Base-by-base conservation (phyloP, 2,888 invertebrate genomes). In the Marasmarcha lunaedactyla region DNA sequence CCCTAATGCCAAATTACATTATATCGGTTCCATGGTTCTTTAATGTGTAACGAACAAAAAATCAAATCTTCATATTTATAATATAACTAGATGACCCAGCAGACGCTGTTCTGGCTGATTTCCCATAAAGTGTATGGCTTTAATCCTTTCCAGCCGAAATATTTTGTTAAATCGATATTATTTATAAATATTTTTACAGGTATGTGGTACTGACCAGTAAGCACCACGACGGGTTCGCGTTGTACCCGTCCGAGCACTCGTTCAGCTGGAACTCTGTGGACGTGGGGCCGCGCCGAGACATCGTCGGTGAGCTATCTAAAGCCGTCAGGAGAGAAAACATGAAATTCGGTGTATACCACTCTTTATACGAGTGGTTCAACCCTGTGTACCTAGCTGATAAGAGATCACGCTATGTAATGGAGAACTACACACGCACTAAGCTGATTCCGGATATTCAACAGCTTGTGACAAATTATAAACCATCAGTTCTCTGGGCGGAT, bases 401-500 rank as follows among this genome's bases (percentile, higher is more conserved):
- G 57, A 51, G 64, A 1, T 85, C 84, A 30, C 79, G 88, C 33
- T 92, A 89, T 52, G 70, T 77, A 3, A 87, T 88, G 1, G 84
- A 87, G 25, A 70, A 85, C 33, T 97, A 90, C 65, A 90, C 91
- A 0, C 68, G 84, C 4, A 74, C 86, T 1, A 94, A 95, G 69
- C 79, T 90, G n/a, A 71, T 90, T 47, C 94, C 94, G 0, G 96
- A 97, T 68, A 81, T 97, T 56, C 85, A 87, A 46, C 95, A 96
- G 60, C 59, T 95, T 37, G 84, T 94, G 14, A 63, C 86, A 42
- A 74, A 78, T 42, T 92, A 92, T 53, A 61, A 85, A 42, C 92
- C 92, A 0, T 92, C 94, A 20, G 84, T 97, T 0, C 67, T 97
- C 11, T 97, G 97, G 97, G 90, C 95, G 0, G 97, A 97, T 68